A percentile compares a stretch with the other conserved stretches of the same genome.
These are phyloP conservation scores for Drosophila lacertosa DNA, from an alignment of 1,140 invertebrate genomes.

Conservation along the genomic window DNA sequence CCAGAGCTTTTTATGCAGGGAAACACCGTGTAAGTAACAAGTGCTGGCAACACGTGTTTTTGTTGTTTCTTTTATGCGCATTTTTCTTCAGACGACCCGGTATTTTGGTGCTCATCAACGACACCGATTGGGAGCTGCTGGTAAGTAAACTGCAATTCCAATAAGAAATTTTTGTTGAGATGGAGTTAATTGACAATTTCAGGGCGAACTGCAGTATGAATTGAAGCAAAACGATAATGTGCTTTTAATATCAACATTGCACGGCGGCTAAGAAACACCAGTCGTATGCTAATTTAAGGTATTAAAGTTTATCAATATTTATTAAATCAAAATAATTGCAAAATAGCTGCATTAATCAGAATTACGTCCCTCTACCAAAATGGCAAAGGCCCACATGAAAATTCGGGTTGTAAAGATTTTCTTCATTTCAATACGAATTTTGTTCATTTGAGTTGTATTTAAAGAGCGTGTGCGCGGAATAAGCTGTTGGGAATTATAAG, in stretches of 20 bases:
- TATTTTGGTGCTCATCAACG: slow-evolving; percentile 96
- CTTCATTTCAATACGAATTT: slow-evolving; percentile 32
- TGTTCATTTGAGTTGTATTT: background rate
- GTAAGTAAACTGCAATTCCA: slow-evolving; percentile 84
- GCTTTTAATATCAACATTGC: slow-evolving; percentile 87
- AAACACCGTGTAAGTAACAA: slow-evolving; percentile 90
- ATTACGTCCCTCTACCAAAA: slow-evolving; percentile 73
- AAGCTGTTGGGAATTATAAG: slow-evolving; percentile 59
- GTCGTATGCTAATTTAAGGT: background rate
- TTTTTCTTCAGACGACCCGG: slow-evolving; percentile 91
- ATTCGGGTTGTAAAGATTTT: slow-evolving; percentile 64
- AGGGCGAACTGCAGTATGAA: slow-evolving; percentile 86
- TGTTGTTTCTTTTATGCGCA: slow-evolving; percentile 30
- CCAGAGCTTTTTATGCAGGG: slow-evolving; percentile 95
- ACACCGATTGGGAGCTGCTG: slow-evolving; percentile 95
- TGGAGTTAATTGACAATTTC: slow-evolving; percentile 14
- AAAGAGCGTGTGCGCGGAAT: background rate
- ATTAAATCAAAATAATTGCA: slow-evolving; percentile 3
- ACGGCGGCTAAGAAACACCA: slow-evolving; percentile 85
- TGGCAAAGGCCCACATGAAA: slow-evolving; percentile 71
- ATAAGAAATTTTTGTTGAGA: background rate
- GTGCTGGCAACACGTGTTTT: background rate
- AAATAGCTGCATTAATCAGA: slow-evolving; percentile 47
- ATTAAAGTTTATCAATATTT: slow-evolving; percentile 28
- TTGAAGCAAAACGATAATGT: slow-evolving; percentile 85